Percentiles rank a stretch among this genome's conserved stretches.
Conservation (phyloP, 1,140 invertebrate genomes). For the Drosophila dunni region DNA sequence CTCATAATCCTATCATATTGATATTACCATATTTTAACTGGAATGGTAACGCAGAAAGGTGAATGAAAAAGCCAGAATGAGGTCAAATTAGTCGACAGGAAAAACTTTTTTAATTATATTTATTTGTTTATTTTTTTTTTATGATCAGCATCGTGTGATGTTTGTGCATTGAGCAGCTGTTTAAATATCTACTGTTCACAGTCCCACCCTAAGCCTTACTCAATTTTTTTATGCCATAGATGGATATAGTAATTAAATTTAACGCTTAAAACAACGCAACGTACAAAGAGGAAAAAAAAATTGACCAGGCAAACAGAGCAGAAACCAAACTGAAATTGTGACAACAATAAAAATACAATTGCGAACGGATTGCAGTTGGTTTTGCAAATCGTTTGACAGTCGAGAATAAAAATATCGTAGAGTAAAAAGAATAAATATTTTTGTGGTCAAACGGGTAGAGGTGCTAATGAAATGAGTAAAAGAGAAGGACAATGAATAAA, state of each 20-base stretch:
- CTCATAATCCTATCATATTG: no score
- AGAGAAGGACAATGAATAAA: background rate
- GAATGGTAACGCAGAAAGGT: no score
- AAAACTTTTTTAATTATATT: slow-evolving; percentile 17
- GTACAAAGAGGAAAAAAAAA: slow-evolving; percentile 29
- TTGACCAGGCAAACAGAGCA: slow-evolving; percentile 62
- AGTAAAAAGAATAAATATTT: slow-evolving; percentile 58
- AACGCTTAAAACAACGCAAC: slow-evolving; percentile 75
- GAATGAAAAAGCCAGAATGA: background rate
- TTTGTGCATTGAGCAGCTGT: slow-evolving; percentile 69
- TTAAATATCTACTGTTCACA: slow-evolving; percentile 57
- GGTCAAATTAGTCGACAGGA: slow-evolving; percentile 24
- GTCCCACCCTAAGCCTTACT: slow-evolving; percentile 18
- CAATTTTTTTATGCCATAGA: slow-evolving; percentile 13
- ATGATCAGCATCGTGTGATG: slow-evolving; percentile 20
- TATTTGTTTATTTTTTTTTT: slow-evolving; percentile 32
- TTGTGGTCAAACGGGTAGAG: slow-evolving; percentile 2
- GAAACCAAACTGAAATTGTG: slow-evolving; percentile 58
- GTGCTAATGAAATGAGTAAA: slow-evolving; percentile 8
- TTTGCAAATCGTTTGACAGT: slow-evolving; percentile 81
- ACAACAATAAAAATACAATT: slow-evolving; percentile 60
- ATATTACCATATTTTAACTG: no score
- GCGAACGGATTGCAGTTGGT: slow-evolving; percentile 72
- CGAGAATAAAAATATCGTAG: slow-evolving; percentile 1
- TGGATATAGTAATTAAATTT: slow-evolving; percentile 71